Evolutionary conservation across 2,113 vertebrate species (phyloP).

Genomic region (Clinocottus analis): DNA sequence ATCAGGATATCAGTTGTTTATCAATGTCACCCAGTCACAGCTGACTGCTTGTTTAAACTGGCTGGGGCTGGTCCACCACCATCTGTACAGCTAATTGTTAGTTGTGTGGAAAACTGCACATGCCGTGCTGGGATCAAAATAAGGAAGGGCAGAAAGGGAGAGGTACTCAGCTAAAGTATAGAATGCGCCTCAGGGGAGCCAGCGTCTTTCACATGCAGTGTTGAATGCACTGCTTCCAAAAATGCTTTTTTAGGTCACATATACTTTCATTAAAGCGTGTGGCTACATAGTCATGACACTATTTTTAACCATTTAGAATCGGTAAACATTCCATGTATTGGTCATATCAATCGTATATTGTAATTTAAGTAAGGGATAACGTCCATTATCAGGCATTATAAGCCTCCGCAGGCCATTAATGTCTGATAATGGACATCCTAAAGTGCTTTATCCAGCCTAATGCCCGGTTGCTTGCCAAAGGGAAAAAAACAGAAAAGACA

Average conservation of each 20-base stretch:
- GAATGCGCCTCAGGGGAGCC: too few relatives aligned
- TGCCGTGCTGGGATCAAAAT: too few relatives aligned
- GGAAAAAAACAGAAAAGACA: background rate
- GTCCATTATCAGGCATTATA: background rate
- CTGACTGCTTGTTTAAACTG: slow-evolving; percentile 1
- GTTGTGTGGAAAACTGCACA: too few relatives aligned
- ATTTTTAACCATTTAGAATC: background rate
- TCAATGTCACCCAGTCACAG: background rate
- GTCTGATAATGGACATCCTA: background rate
- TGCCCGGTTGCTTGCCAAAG: background rate
- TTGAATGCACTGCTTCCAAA: background rate
- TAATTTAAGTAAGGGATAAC: background rate
- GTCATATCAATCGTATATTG: background rate
- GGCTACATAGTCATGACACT: background rate
- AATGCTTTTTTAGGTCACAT: background rate
- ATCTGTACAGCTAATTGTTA: background rate
- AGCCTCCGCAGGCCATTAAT: background rate
- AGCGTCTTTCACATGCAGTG: background rate
- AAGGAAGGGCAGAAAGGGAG: too few relatives aligned
- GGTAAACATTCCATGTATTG: background rate
- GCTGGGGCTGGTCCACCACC: background rate
- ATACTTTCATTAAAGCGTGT: too few relatives aligned
- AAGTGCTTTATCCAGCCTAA: background rate
- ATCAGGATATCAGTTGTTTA: background rate
- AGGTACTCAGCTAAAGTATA: background rate